Evolutionary conservation across 2,113 vertebrate genomes (phyloP).

Genomic region (Gorsachius goisagi): DNA sequence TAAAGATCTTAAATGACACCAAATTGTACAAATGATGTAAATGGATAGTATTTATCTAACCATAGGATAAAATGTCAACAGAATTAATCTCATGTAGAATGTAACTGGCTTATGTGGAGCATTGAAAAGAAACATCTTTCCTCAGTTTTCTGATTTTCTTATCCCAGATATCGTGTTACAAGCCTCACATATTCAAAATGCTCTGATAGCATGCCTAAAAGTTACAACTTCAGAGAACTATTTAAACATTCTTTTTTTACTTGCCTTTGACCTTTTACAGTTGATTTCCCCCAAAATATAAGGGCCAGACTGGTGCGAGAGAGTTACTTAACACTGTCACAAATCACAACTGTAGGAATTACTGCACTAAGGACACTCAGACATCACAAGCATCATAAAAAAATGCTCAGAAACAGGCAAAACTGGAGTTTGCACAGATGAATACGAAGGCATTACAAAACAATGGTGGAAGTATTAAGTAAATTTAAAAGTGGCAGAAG

Average conservation of each 20-base stretch:
- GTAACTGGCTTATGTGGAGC: not conserved
- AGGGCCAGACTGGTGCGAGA: not conserved
- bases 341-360: not conserved
- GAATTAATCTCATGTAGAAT: not conserved
- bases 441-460: not conserved
- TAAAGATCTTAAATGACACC: not conserved
- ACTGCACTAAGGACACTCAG: not conserved
- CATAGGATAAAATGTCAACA: not conserved
- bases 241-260: not conserved
- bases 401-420: not conserved
- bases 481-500: not conserved
- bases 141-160: not conserved
- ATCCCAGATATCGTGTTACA: not conserved
- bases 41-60: not conserved
- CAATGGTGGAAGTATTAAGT: not conserved
- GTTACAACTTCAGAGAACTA: not conserved
- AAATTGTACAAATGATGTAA: not conserved
- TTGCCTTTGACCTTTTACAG: not conserved
- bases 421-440: not conserved
- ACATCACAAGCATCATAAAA: not conserved
- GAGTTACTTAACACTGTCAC: not conserved
- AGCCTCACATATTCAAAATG: not conserved
- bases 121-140: not conserved
- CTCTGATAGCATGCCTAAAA: not conserved
- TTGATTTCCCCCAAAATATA: not conserved